Evolutionary conservation across 2,113 vertebrate species (phyloP), one percentile per base, ranked within the genome.

Genomic region (Embiotoca jacksoni): DNA sequence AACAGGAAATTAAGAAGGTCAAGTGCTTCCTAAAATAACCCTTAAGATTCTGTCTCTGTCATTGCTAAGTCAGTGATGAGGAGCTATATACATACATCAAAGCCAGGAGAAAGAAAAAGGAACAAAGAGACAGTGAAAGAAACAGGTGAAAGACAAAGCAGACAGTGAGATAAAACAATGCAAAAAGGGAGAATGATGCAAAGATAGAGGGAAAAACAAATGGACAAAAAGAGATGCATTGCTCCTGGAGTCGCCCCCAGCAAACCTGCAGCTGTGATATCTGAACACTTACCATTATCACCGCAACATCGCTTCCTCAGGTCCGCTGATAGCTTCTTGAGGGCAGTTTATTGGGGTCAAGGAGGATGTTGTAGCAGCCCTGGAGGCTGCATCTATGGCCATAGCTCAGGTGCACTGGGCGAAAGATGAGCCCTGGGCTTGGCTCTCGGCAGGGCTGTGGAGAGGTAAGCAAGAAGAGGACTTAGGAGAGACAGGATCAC

Each of bases 1-100:
- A 88, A 86, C 53, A 80, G 35, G 55, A 69, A 81, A 82, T 75
- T 60, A 78, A 75, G 47, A 74, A 72, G 85, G 83, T 88, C 84
- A 87, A 78, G 85, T 68, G 59, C 32, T 13, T 82, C 76, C 75
- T 50, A 79, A 81, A 80, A 79, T 76, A 84, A 75, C 41, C 11
- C 11, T 33, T 33, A 52, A 49, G 32, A 33, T 67, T 60, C 10
- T 35, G 41, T 8, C n/a, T 50, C n/a, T 44, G 31, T 16, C 31
- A 49, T 11, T 52, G 33, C 54, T 65, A 61, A 65, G 53, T 65
- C 35, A 39, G 14, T 44, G 31, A 16, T 1, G 46, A 56, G 32
- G 14, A 68, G 16, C 11, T 16, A 31, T 10, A 11, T 44, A 3
- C 1, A 37, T 41, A 30, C 1, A 4, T 69, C 55, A 71, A 55